Conservation (phyloP, 1,140 invertebrate genomes). For the Polypedilum pembai region DNA sequence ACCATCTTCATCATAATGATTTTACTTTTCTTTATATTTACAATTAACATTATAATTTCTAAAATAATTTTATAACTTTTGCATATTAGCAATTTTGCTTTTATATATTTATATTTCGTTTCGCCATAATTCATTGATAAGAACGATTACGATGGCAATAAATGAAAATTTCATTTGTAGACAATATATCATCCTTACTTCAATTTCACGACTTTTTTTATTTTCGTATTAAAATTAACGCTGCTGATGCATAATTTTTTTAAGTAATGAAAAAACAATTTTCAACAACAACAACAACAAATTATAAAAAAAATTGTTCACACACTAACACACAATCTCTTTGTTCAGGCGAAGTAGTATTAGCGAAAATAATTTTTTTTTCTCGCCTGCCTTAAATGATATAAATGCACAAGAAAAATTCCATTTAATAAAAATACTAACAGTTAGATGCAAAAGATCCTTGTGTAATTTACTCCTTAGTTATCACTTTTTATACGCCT, state of each 20-base stretch:
- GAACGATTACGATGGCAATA: no score
- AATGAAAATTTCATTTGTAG: no score
- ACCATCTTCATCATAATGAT: no score
- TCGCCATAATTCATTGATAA: no score
- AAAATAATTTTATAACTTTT: no score
- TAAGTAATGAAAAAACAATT: neutral
- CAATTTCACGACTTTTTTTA: constrained; percentile 5
- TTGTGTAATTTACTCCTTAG: neutral
- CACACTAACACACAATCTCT: constrained; percentile 16
- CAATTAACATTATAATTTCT: no score
- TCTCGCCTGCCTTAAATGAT: neutral
- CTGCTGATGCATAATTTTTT: constrained; percentile 9
- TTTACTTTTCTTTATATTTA: no score
- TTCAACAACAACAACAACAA: neutral
- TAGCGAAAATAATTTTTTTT: neutral
- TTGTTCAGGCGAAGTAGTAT: neutral
- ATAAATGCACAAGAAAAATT: neutral
- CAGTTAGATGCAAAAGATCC: neutral
- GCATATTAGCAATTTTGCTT: no score
- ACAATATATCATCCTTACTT: neutral
- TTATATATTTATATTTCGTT: no score
- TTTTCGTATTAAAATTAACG: constrained; percentile 4
- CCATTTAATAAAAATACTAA: neutral
- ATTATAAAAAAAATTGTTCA: neutral
- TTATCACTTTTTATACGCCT: neutral